Conservation (phyloP, 2,888 invertebrate species). For the Alloplasta piceator region DNA sequence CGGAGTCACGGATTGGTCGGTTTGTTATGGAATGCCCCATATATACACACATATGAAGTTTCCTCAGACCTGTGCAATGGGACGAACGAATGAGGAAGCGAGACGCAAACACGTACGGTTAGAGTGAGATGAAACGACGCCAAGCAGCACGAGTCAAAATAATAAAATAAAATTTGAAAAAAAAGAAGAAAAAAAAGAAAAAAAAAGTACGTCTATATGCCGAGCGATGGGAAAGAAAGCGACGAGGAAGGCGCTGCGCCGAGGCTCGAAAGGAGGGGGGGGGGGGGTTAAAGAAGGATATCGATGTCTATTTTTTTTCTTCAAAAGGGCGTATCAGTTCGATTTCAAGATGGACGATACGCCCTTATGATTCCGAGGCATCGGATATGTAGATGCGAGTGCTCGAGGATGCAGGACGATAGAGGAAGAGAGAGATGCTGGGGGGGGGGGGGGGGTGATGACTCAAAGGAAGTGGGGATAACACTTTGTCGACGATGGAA, state of each 20-base stretch:
- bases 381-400: constrained; percentile 54
- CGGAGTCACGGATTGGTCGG: too few species aligned
- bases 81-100: constrained; percentile 63
- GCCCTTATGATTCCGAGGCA: too few species aligned
- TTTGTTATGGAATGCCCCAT: background rate
- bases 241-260: constrained; percentile 37
- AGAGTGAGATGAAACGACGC: constrained; percentile 57
- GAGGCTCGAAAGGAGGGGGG: constrained; percentile 22
- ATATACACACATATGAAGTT: constrained; percentile 67
- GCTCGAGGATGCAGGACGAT: constrained; percentile 50
- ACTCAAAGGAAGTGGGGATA: constrained; percentile 54
- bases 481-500: constrained; percentile 32
- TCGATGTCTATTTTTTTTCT: too few species aligned
- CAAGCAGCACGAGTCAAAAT: constrained; percentile 62
- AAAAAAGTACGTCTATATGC: constrained; percentile 45
- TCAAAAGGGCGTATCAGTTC: too few species aligned
- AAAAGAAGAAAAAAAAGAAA: constrained; percentile 17
- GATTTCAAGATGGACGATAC: too few species aligned
- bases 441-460: constrained; percentile 61
- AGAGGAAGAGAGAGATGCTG: constrained; percentile 62
- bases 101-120: constrained; percentile 28
- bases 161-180: too few species aligned
- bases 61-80: constrained; percentile 73
- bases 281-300: constrained; percentile 16
- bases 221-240: constrained; percentile 48